Evolutionary conservation across 2,113 vertebrate species (phyloP), one percentile per base, ranked within the genome.

Genomic region (Rhinogobius similis): DNA sequence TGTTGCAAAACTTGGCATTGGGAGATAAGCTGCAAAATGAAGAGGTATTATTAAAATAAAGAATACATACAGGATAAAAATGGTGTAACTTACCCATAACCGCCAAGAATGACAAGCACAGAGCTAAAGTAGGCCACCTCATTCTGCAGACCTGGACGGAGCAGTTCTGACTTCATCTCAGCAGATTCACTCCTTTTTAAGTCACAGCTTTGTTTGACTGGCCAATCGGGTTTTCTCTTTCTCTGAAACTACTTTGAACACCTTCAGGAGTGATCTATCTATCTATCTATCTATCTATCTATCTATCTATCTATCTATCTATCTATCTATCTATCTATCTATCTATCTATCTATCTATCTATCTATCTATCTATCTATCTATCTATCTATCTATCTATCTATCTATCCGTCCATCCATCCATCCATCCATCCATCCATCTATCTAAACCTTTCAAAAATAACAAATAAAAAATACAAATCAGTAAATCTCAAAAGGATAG

Each of bases 81-180:
- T 26, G 11, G 3, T 5, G 5, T 5, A 26, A 55, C 52, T 55
- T 26, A 55, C 52, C 52, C 52, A 55, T 11, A 26, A n/a, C 11
- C 4, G 12, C 5, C 23, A 26, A 24, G 52, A 26, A 12, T 23
- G 23, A 14, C 26, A 14, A 55, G 12, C 23, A 14, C 52, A 55
- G 52, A 55, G 52, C 52, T 14, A 55, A 55, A 55, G 23, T 55
- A 55, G 52, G 52, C 52, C 52, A 55, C 52, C 11, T 55, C 52
- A 55, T 55, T 26, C 5, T 16, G 52, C 52, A 26, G 52, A 55
- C 21, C 10, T 14, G 52, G 12, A 26, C 23, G 21, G 52, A 53
- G 21, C 11, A 6, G 52, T 26, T 55, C 16, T 55, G 23, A 26
- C 4, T 10, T 23, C 50, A 5, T 24, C 52, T 53, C 23, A 26